Evolutionary conservation across 2,888 invertebrate genomes (phyloP).

Genomic region (Nomada fucata): DNA sequence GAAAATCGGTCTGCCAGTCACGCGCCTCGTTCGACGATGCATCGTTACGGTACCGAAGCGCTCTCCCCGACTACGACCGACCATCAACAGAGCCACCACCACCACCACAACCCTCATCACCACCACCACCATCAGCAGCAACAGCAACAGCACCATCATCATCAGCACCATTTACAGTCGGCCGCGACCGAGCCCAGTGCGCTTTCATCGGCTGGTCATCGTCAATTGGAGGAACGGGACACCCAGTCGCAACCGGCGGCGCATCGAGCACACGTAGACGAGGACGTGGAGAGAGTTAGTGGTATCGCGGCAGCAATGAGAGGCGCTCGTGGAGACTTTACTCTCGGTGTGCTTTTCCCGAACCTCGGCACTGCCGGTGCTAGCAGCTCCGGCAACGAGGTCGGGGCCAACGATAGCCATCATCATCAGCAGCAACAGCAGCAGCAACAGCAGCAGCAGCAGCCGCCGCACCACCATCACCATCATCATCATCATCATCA

Average conservation of each 20-base stretch:
- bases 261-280: slow-evolving; percentile 59
- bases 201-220: slow-evolving; percentile 55
- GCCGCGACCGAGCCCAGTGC: slow-evolving; percentile 48
- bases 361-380: slow-evolving; percentile 44
- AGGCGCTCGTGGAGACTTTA: slow-evolving; percentile 73
- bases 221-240: slow-evolving; percentile 67
- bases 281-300: slow-evolving; percentile 73
- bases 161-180: slow-evolving; percentile 63
- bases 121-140: slow-evolving; percentile 70
- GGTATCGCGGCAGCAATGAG: slow-evolving; percentile 77
- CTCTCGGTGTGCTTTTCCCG: slow-evolving; percentile 74
- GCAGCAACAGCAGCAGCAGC: slow-evolving; percentile 67
- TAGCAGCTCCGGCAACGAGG: slow-evolving; percentile 32
- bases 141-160: slow-evolving; percentile 70
- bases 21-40: slow-evolving; percentile 82
- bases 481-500: slow-evolving; percentile 65
- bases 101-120: slow-evolving; percentile 64
- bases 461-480: slow-evolving; percentile 47
- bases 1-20: slow-evolving; percentile 81
- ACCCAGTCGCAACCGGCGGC: slow-evolving; percentile 49
- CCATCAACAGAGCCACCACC: slow-evolving; percentile 73
- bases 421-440: slow-evolving; percentile 56
- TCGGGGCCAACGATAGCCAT: slow-evolving; percentile 15
- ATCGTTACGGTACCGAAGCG: slow-evolving; percentile 80
- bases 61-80: slow-evolving; percentile 78